These are phyloP conservation scores for Drosophila burlai DNA, from an alignment of 1,140 invertebrate genomes.

Conservation along the genomic window DNA sequence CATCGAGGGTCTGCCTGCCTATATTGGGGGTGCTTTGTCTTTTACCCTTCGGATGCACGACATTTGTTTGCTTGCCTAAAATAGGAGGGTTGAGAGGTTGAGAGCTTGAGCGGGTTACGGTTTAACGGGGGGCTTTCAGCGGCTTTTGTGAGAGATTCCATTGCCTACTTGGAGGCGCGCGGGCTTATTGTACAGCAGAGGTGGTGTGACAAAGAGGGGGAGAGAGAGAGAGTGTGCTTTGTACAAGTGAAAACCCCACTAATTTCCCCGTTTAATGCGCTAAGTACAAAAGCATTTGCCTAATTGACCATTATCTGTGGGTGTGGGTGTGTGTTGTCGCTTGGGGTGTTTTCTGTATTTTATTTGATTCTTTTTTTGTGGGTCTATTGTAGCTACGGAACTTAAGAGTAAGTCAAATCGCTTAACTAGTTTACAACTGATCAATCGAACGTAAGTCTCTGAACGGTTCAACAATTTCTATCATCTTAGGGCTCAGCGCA, in stretches of 20 bases:
- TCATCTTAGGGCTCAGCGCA: conserved; percentile 68
- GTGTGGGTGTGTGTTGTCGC: conserved; percentile 22
- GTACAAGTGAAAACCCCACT: conserved; percentile 73
- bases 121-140: conserved; percentile 32
- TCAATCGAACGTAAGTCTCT: conserved; percentile 41
- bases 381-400: conserved; percentile 52
- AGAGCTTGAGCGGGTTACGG: conserved; percentile 31
- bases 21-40: conserved; percentile 82
- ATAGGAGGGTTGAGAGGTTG: conserved; percentile 48
- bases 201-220: not conserved
- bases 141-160: conserved; percentile 29
- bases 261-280: conserved; percentile 63
- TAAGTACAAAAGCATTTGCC: conserved; percentile 79
- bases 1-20: conserved; percentile 81
- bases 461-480: conserved; percentile 77
- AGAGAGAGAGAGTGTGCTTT: conserved; percentile 40
- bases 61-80: conserved; percentile 85
- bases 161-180: conserved; percentile 57
- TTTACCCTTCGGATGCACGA: conserved; percentile 85
- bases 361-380: conserved; percentile 14
- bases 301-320: conserved; percentile 53
- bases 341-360: conserved; percentile 33
- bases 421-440: conserved; percentile 74
- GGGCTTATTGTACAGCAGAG: conserved; percentile 31
- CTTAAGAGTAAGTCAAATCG: conserved; percentile 73